Evolutionary conservation across 2,888 invertebrate genomes (phyloP).

Genomic region (Ormyrus thymus): DNA sequence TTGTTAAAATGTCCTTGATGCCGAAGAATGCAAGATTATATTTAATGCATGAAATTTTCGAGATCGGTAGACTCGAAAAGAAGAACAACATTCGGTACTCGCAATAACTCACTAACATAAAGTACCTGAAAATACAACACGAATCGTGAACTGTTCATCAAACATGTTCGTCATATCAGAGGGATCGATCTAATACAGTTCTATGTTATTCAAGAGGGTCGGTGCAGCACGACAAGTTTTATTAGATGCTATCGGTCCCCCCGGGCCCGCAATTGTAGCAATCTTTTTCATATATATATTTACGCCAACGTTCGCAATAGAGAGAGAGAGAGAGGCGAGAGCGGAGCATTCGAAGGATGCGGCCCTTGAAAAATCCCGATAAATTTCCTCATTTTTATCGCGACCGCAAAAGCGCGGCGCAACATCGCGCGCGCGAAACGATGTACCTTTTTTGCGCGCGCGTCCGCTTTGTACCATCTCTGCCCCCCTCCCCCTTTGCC

Average conservation of each 20-base stretch:
- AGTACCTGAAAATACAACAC: conserved; percentile 1
- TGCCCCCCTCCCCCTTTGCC: too few relatives aligned
- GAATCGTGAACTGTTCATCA: conserved; percentile 49
- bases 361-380: conserved; percentile 54
- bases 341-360: conserved; percentile 13
- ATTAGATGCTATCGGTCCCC: conserved; percentile 50
- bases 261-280: conserved; percentile 49
- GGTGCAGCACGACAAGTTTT: conserved; percentile 52
- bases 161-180: conserved; percentile 46
- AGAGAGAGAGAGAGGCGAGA: not conserved
- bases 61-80: too few relatives aligned
- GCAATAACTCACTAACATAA: not conserved
- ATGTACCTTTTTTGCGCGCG: conserved; percentile 10
- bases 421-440: conserved; percentile 45
- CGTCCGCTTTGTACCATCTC: too few relatives aligned
- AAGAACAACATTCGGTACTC: too few relatives aligned
- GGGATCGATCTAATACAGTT: conserved; percentile 52
- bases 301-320: conserved; percentile 11
- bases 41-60: too few relatives aligned
- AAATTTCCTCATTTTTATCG: conserved; percentile 56
- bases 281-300: conserved; percentile 43
- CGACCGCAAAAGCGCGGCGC: not conserved
- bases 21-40: too few relatives aligned
- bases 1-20: too few relatives aligned
- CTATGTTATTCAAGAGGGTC: conserved; percentile 50